Base-by-base conservation (phyloP, 2,113 vertebrate species). In the Lepidothrix coronata region DNA sequence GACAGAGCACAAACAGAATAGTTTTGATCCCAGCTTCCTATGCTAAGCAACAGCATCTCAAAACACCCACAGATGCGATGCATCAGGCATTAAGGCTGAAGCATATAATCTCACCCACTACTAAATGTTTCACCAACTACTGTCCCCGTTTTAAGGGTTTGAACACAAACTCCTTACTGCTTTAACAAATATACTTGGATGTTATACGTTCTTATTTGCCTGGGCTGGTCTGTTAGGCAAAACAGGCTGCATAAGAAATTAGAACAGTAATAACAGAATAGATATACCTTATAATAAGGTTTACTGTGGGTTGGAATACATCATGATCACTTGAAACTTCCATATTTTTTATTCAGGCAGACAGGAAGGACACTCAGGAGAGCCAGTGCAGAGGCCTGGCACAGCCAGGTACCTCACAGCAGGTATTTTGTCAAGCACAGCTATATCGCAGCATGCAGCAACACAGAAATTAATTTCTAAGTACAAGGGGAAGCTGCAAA, bases 321-420 rank as follows among this genome's bases (percentile, higher is more conserved):
- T 9, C 16, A 12, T 11, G 43, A 76, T 15, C 27, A 25, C 4
- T 0, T 70, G 23, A 57, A 86, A 80, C 7, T 23, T 80, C 8
- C 19, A 7, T 18, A 7, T 22, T 55, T 74, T 74, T 59, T 44
- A 75, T 43, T 58, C 27, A 65, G 0, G 0, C n/a, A 11, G 33
- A 25, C 1, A 46, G 49, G 57, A 54, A 57, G 19, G 68, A 31
- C 5, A 24, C 17, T 12, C n/a, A 59, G 48, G 3, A 4, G 39
- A 73, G 79, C 10, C 63, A n/a, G 39, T 2, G 18, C 3, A 68
- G 61, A 35, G 52, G 54, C 49, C 65, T 48, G 48, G 54, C 65
- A 35, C 33, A 14, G 83, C 39, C 8, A 0, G 1, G 9, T 8
- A 37, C 88, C 55, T 65, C 75, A 22, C 0, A 1, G 70, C 72